A percentile compares a stretch with the other conserved stretches of the same genome.
These are phyloP conservation scores for Glyphotaelius pellucidus DNA, from an alignment of 2,888 invertebrate species.

Conservation along the genomic window DNA sequence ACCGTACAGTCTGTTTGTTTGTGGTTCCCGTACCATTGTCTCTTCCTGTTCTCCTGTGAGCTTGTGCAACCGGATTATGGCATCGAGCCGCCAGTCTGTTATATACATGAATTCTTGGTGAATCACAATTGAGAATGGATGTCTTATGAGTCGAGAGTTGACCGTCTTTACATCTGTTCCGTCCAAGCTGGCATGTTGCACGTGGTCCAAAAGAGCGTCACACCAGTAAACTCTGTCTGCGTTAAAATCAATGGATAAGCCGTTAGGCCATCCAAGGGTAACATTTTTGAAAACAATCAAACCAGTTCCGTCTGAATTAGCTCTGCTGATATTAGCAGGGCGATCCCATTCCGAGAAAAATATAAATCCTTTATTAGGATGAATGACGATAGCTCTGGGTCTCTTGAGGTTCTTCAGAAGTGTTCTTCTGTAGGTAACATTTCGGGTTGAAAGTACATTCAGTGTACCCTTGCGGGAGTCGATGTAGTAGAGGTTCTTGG, in stretches of 20 bases:
- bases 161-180: conserved; percentile 95
- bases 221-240: conserved; percentile 97
- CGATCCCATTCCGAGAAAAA: conserved; percentile 98
- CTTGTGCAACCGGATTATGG: conserved; percentile 94
- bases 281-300: conserved; percentile 92
- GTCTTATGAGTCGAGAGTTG: conserved; percentile 89
- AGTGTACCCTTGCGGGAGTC: conserved; percentile 96
- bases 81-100: conserved; percentile 97
- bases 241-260: conserved; percentile 93
- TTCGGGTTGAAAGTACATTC: conserved; percentile 92
- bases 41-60: conserved; percentile 92
- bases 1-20: conserved; percentile 93
- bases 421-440: conserved; percentile 90
- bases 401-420: conserved; percentile 92
- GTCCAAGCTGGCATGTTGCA: conserved; percentile 94
- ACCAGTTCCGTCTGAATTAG: conserved; percentile 92
- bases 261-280: conserved; percentile 98
- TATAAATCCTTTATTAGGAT: conserved; percentile 95
- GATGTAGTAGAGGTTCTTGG: conserved; percentile 96
- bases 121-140: conserved; percentile 95
- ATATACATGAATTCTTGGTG: conserved; percentile 95
- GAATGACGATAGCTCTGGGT: conserved; percentile 96
- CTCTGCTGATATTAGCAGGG: conserved; percentile 96
- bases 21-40: conserved; percentile 91
- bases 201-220: conserved; percentile 96